These are phyloP conservation scores for Sycophaga agraensis DNA, from an alignment of 1,140 invertebrate species.

Conservation along the genomic window DNA sequence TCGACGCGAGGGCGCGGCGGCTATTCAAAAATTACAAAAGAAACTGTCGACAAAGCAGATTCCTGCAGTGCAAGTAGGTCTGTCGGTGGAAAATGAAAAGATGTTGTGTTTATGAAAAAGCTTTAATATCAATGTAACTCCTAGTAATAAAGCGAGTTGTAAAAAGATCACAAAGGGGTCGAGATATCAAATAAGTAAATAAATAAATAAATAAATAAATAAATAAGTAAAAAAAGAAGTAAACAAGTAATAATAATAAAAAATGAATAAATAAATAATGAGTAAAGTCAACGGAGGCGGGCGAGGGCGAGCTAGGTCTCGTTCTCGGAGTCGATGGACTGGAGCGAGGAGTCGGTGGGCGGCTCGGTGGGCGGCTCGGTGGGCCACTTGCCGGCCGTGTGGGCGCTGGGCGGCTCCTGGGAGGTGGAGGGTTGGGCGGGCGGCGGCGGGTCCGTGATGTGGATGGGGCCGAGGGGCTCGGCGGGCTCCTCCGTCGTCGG, in stretches of 20 bases:
- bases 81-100: too few relatives aligned
- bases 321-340: conserved; percentile 49
- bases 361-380: conserved; percentile 48
- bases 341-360: conserved; percentile 39
- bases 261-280: too few relatives aligned
- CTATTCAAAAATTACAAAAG: too few relatives aligned
- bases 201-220: conserved; percentile 23
- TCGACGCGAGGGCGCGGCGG: too few relatives aligned
- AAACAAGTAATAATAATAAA: not conserved
- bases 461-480: conserved; percentile 44
- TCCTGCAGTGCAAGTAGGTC: too few relatives aligned
- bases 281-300: too few relatives aligned
- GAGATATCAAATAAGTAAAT: not conserved
- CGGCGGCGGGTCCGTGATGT: conserved; percentile 46
- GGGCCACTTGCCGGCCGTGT: conserved; percentile 55
- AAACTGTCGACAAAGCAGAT: too few relatives aligned
- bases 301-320: conserved; percentile 39
- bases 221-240: conserved; percentile 23
- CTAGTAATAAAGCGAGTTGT: not conserved
- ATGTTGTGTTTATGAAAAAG: too few relatives aligned
- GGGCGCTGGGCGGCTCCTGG: conserved; percentile 47
- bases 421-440: conserved; percentile 39
- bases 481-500: conserved; percentile 33
- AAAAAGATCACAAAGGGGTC: not conserved
- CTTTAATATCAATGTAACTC: too few relatives aligned